Evolutionary conservation across 35 echinoderm and acorn worm species (phyloP), one percentile per base, ranked within the genome.

Genomic region (Heliocidaris tuberculata): DNA sequence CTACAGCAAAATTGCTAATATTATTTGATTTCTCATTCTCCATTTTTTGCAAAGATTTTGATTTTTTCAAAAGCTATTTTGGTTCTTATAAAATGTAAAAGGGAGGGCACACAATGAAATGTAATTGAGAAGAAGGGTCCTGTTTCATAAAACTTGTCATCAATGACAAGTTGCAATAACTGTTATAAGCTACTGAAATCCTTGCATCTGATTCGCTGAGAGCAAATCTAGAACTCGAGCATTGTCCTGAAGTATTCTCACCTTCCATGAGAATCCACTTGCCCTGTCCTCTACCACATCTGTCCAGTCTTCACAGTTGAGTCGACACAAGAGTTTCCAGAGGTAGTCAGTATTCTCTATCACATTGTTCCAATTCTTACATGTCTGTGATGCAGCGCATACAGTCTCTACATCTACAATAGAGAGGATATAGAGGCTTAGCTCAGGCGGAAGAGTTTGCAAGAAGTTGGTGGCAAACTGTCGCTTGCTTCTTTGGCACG

Each of bases 301-400:
- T 49, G 31, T 65, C 92, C 86, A 88, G 85, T 97, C 94, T 30
- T 95, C 96, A 52, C 94, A 95, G 65, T 97, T 48, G 48, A 60
- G 19, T 11, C 94, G 50, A 70, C 96, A 97, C 17, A 95, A 47
- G 31, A 93, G 49, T 94, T 95, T 94, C 96, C 96, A 97, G 48
- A 97, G 85, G 47, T 88, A 97, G 52, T 97, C 96, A 9, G 96
- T 97, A 52, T 97, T 86, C 65, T 97, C 94, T n/a, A 97, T 97
- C 3, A 93, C 60, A 90, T 86, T 42, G 54, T 97, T 95, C 96
- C 96, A 97, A 29, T 90, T 48, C 30, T 95, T 93, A 65, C 94
- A 97, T 21, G 96, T 93, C 32, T 97, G 92, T 8, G 94, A 95
- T 59, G 94, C 92, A 88, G 24, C 32, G 31, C 92, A 94, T 12